These are phyloP conservation scores for Cotesia vestalis DNA, from an alignment of 1,140 invertebrate species.

Conservation along the genomic window DNA sequence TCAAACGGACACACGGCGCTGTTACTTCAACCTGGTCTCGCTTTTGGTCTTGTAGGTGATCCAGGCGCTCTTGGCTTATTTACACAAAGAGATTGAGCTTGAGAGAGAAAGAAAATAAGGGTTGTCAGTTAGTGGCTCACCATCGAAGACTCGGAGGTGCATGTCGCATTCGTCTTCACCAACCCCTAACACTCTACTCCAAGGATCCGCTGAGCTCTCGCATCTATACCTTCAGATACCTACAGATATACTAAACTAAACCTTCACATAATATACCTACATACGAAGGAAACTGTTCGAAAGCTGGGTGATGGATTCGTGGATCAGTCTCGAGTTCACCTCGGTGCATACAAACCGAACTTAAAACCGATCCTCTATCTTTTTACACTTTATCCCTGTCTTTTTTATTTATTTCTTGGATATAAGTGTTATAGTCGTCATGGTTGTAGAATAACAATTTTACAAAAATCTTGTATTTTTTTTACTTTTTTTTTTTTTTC, in stretches of 20 bases:
- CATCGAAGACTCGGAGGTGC: conserved; percentile 43
- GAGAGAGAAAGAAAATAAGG: conserved; percentile 30
- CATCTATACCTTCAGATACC: not conserved
- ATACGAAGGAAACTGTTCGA: conserved; percentile 16
- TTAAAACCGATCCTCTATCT: not conserved
- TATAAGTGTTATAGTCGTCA: no score
- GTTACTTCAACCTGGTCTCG: no score
- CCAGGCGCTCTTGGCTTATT: not conserved
- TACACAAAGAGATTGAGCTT: no score
- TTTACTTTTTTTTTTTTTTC: no score
- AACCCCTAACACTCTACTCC: conserved; percentile 36
- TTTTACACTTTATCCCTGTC: not conserved
- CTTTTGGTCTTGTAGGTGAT: no score
- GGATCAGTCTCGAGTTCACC: conserved; percentile 48
- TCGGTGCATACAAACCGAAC: conserved; percentile 55
- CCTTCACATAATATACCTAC: no score
- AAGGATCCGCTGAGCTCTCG: conserved; percentile 30
- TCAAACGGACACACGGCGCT: not conserved
- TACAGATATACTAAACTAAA: not conserved
- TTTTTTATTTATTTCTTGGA: conserved; percentile 17
- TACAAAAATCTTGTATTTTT: no score
- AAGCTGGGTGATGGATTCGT: conserved; percentile 56
- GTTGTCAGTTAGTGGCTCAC: conserved; percentile 59
- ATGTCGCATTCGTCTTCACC: conserved; percentile 57
- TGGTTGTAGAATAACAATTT: no score